Conservation (phyloP, 2,797 vertebrate genomes). For the Poeciliopsis gracilis region DNA sequence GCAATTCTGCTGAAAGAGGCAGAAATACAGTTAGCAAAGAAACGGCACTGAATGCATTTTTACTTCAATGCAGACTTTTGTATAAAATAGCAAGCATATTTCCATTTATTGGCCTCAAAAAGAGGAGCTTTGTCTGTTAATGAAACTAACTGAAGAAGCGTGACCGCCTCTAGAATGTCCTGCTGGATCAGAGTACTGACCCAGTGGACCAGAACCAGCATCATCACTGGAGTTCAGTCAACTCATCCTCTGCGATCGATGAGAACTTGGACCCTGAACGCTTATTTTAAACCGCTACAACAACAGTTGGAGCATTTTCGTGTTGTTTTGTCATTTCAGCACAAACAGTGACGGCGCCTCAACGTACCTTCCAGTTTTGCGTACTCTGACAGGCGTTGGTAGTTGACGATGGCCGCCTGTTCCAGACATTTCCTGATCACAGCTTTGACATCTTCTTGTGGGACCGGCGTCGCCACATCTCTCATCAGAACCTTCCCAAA, state of each 20-base stretch:
- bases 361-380: slow-evolving; percentile 97
- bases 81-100: not conserved
- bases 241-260: not conserved
- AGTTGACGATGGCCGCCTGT: slow-evolving; percentile 97
- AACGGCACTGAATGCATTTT: slow-evolving; percentile 99
- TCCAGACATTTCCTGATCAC: slow-evolving; percentile 98
- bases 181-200: not conserved
- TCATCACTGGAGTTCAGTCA: not conserved
- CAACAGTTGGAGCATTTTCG: not conserved
- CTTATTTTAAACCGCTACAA: not conserved
- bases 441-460: slow-evolving; percentile 95
- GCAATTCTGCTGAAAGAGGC: slow-evolving; percentile 78
- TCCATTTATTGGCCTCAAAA: not conserved
- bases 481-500: slow-evolving; percentile 93
- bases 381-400: slow-evolving; percentile 96
- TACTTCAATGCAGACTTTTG: slow-evolving; percentile 80
- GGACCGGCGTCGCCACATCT: slow-evolving; percentile 95
- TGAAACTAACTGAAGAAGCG: not conserved
- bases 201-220: not conserved
- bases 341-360: not conserved
- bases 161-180: not conserved
- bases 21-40: slow-evolving; percentile 73
- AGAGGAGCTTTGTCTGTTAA: not conserved
- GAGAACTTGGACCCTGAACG: not conserved
- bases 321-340: not conserved